phyloP scores from a whole-genome alignment of 2,797 vertebrate genomes.

The Arctocebus calabarensis region DNA sequence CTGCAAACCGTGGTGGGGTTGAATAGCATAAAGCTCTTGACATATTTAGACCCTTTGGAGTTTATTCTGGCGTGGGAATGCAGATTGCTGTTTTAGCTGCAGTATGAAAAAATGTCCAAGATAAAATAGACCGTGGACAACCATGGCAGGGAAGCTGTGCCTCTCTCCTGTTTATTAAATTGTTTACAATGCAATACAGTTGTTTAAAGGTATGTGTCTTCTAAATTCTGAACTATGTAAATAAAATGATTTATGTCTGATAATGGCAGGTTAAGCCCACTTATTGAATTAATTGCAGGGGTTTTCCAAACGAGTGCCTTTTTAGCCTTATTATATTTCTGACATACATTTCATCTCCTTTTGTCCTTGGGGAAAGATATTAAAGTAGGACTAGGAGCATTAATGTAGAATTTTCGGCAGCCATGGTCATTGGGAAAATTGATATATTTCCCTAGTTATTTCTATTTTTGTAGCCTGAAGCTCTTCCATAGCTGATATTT shows the following conservation, averaged over 20 bases:
- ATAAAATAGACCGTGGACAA: slow-evolving; percentile 17
- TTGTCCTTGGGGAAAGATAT: slow-evolving; percentile 93
- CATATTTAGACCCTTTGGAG: slow-evolving; percentile 73
- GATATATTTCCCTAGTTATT: slow-evolving; percentile 89
- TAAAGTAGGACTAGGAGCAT: slow-evolving; percentile 90
- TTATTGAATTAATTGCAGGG: slow-evolving; percentile 83
- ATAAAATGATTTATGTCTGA: slow-evolving; percentile 78
- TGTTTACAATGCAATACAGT: slow-evolving; percentile 57
- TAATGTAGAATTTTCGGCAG: slow-evolving; percentile 92
- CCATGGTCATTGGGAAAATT: slow-evolving; percentile 90
- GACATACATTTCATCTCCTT: slow-evolving; percentile 92
- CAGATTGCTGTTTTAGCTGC: slow-evolving; percentile 59
- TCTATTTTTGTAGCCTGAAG: slow-evolving; percentile 88
- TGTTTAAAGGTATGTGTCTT: slow-evolving; percentile 64
- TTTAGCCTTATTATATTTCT: slow-evolving; percentile 87
- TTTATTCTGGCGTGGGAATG: slow-evolving; percentile 70
- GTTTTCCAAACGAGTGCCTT: slow-evolving; percentile 81
- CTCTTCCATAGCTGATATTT: slow-evolving; percentile 84
- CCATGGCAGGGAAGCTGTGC: slow-evolving; percentile 36
- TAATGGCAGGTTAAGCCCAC: slow-evolving; percentile 75
- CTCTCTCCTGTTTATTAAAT: slow-evolving; percentile 59
- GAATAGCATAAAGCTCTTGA: slow-evolving; percentile 49
- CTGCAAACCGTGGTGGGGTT: slow-evolving; percentile 49
- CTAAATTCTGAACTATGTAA: slow-evolving; percentile 79
- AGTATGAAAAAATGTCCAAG: slow-evolving; percentile 54